Percentiles rank a stretch among this genome's conserved stretches.
phyloP scores from a whole-genome alignment of 2,113 vertebrate species.

The Numenius arquata region DNA sequence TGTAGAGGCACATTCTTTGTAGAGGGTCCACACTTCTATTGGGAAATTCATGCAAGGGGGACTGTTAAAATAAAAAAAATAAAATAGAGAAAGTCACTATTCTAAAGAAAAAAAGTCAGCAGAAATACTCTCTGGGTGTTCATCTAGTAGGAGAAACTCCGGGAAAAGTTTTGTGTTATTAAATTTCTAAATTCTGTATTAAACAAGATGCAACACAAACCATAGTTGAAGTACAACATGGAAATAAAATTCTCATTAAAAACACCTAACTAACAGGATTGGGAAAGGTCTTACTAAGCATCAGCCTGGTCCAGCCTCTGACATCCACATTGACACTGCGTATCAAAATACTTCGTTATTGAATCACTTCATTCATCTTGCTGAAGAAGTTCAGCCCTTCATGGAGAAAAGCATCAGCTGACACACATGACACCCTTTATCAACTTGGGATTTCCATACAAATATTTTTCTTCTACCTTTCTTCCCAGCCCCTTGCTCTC shows the following conservation, averaged over 20 bases:
- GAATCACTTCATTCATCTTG: not conserved
- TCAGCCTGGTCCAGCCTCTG: not conserved
- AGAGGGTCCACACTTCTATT: not conserved
- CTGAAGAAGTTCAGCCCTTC: not conserved
- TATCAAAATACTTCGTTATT: rapidly evolving
- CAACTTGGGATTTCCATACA: not conserved
- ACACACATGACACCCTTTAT: not conserved
- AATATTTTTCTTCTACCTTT: not conserved
- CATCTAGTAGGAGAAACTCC: not conserved
- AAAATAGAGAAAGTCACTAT: not conserved
- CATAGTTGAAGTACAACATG: rapidly evolving
- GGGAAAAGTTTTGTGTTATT: not conserved
- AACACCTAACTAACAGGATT: not conserved
- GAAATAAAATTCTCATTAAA: not conserved
- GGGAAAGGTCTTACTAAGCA: not conserved
- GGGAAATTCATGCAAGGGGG: not conserved
- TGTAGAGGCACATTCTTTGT: not conserved
- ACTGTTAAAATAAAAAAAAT: not conserved
- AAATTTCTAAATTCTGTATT: not conserved
- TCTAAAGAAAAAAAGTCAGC: not conserved
- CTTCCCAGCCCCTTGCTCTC: not conserved
- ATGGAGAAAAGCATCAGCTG: not conserved
- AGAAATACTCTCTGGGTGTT: not conserved
- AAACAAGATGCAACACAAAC: not conserved
- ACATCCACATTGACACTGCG: not conserved